phyloP scores from a whole-genome alignment of 2,797 vertebrate genomes.

The Dermochelys coriacea region DNA sequence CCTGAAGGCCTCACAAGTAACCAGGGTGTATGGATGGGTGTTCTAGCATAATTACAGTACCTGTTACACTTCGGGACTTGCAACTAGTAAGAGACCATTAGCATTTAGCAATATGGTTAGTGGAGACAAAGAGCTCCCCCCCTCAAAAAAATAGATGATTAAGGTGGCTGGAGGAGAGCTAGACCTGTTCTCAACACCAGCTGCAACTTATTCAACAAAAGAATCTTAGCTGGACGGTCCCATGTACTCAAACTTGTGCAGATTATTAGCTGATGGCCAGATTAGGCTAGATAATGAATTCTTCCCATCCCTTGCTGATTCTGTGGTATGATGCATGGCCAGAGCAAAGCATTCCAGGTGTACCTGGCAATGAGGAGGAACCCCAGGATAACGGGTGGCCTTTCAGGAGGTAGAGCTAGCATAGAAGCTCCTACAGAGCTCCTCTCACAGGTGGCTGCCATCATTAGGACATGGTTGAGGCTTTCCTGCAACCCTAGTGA shows the following conservation, averaged over 20 bases:
- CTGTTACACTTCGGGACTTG: rapidly evolving
- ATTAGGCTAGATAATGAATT: not conserved
- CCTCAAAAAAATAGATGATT: not conserved
- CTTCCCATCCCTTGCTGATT: not conserved
- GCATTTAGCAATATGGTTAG: too few species aligned
- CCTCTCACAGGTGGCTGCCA: too few species aligned
- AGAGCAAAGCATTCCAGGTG: rapidly evolving
- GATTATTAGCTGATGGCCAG: rapidly evolving
- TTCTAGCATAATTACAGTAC: not conserved
- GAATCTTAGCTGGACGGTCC: rapidly evolving
- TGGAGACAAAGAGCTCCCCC: not conserved
- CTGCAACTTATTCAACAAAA: not conserved
- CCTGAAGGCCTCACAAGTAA: not conserved
- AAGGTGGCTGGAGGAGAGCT: not conserved
- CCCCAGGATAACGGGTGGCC: too few species aligned
- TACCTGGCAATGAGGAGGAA: not conserved
- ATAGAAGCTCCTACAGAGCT: too few species aligned
- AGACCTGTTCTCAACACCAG: not conserved
- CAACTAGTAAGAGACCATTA: not conserved
- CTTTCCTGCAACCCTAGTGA: rapidly evolving
- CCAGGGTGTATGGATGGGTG: not conserved
- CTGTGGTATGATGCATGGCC: not conserved
- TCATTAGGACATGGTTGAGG: rapidly evolving
- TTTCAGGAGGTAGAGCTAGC: too few species aligned
- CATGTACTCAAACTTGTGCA: not conserved